Evolutionary conservation across 2,888 invertebrate genomes (phyloP).

Genomic region (Miltochrista miniata): DNA sequence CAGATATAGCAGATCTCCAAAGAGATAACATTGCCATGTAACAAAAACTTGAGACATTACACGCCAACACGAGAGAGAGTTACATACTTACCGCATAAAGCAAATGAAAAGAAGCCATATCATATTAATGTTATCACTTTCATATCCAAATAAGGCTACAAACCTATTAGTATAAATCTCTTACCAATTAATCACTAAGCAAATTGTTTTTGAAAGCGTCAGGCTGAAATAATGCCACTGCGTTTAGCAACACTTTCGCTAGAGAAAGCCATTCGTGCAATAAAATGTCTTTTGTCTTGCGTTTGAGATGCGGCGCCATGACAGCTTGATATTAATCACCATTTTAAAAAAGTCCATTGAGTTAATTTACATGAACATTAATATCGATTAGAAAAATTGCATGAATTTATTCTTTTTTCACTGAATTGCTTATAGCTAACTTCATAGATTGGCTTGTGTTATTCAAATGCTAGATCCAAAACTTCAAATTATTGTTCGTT

Average conservation of each 20-base stretch:
- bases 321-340: conserved; percentile 35
- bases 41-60: no score
- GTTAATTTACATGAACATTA: conserved; percentile 31
- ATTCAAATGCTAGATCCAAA: no score
- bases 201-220: conserved; percentile 71
- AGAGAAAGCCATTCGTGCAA: conserved; percentile 78
- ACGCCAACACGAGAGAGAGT: no score
- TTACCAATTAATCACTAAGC: conserved; percentile 41
- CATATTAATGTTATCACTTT: background rate
- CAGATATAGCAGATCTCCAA: no score
- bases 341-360: conserved; percentile 28
- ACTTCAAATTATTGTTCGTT: no score
- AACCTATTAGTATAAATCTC: conserved; percentile 26
- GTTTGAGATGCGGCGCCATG: conserved; percentile 42
- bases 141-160: conserved; percentile 5
- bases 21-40: no score
- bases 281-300: conserved; percentile 69
- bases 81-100: background rate
- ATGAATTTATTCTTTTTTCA: no score
- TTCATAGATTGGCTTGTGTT: no score
- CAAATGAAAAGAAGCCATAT: background rate
- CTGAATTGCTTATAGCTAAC: no score
- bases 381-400: no score
- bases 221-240: conserved; percentile 61
- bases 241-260: conserved; percentile 77